Conservation (phyloP, 2,888 invertebrate genomes). For the Himalopsyche kuldschensis region DNA sequence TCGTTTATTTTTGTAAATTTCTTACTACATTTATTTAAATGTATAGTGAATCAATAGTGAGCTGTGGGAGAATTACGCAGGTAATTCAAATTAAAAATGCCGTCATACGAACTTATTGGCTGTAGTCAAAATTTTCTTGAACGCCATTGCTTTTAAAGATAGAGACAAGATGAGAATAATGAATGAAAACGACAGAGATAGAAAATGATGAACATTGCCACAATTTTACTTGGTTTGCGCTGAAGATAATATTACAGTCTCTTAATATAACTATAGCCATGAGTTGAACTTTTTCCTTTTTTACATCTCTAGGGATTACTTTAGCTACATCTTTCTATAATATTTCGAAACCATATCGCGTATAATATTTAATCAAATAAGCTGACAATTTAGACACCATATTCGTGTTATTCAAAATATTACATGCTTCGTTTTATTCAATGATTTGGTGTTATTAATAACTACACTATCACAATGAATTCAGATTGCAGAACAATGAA, state of each 20-base stretch:
- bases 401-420: neutral
- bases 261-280: conserved; percentile 29
- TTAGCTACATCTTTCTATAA: neutral
- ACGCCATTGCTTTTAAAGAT: neutral
- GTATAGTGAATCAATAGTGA: too few relatives aligned
- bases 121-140: neutral
- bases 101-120: too few relatives aligned
- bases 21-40: too few relatives aligned
- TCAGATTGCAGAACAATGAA: too few relatives aligned
- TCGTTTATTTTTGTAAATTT: too few relatives aligned
- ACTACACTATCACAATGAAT: too few relatives aligned
- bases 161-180: neutral
- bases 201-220: conserved; percentile 30
- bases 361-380: neutral
- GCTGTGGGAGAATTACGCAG: too few relatives aligned
- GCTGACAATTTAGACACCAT: neutral
- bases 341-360: neutral
- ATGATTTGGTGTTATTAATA: too few relatives aligned
- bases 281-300: conserved; percentile 20
- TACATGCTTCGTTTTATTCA: too few relatives aligned
- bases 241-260: conserved; percentile 37
- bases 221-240: conserved; percentile 35
- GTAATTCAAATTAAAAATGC: too few relatives aligned
- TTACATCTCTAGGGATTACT: conserved; percentile 15
- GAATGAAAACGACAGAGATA: conserved; percentile 29